Evolutionary conservation across 2,797 vertebrate genomes (phyloP).

Genomic region (Smutsia temminckii): DNA sequence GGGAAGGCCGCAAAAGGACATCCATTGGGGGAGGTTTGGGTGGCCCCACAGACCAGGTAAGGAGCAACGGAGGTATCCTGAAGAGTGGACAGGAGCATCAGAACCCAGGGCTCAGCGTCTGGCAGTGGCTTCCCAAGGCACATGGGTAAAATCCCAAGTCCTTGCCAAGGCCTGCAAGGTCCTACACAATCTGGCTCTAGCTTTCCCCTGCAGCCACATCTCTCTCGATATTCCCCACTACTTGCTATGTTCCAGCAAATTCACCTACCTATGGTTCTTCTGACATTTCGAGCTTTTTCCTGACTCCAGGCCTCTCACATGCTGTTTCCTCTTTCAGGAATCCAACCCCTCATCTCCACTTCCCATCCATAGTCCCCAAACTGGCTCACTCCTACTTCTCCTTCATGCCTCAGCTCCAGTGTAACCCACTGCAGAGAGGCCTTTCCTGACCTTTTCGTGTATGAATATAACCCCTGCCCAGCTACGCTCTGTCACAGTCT

Average conservation of each 20-base stretch:
- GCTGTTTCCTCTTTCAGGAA: not conserved
- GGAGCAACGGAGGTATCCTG: not conserved
- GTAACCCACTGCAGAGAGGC: not conserved
- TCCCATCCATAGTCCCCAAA: not conserved
- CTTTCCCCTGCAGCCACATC: not conserved
- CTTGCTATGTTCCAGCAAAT: not conserved
- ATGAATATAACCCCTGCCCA: not conserved
- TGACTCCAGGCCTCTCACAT: not conserved
- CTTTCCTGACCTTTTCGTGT: not conserved
- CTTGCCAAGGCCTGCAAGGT: not conserved
- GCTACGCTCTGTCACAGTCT: not conserved
- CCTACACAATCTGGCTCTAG: not conserved
- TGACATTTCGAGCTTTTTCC: not conserved
- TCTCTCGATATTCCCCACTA: not conserved
- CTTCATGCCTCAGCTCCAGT: not conserved
- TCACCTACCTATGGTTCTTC: not conserved
- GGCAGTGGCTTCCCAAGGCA: not conserved
- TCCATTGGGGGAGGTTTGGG: not conserved
- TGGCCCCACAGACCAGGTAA: not conserved
- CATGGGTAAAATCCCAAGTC: not conserved
- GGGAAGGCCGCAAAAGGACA: not conserved
- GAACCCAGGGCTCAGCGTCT: not conserved
- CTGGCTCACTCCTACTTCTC: not conserved
- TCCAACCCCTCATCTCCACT: not conserved
- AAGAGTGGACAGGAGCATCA: not conserved